Conservation (phyloP, 2,113 vertebrate genomes). For the Lasiurus cinereus region DNA sequence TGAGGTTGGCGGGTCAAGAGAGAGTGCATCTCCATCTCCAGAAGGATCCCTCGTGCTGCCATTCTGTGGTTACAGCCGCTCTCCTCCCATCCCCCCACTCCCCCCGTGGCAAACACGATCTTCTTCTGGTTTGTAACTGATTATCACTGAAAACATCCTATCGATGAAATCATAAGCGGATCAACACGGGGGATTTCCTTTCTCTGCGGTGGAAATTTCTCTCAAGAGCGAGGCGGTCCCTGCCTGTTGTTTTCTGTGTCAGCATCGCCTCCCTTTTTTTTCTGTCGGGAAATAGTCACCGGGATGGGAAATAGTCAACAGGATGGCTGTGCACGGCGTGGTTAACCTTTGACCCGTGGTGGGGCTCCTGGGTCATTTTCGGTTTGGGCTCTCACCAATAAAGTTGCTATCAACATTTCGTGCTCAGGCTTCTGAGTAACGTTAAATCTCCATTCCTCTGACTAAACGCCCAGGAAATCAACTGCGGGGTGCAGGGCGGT, state of each 20-base stretch:
- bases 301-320: not conserved
- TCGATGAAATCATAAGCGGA: not conserved
- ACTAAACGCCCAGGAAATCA: not conserved
- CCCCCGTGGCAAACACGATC: no score
- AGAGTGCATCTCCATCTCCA: no score
- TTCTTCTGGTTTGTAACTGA: not conserved
- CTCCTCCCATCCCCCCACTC: no score
- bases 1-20: rapidly evolving
- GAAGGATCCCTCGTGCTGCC: rapidly evolving
- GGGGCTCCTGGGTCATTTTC: not conserved
- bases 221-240: not conserved
- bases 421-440: not conserved
- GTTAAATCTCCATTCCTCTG: not conserved
- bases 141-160: not conserved
- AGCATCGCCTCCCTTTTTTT: not conserved
- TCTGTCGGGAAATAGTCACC: not conserved
- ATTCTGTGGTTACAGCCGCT: no score
- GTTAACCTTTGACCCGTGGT: no score
- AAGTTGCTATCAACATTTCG: not conserved
- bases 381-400: not conserved
- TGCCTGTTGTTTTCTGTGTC: not conserved
- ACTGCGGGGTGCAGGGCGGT: not conserved
- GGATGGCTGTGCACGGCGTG: not conserved
- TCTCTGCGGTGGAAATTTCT: not conserved
- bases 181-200: not conserved